Evolutionary conservation across 2,113 vertebrate genomes (phyloP).

Genomic region (Suricata suricatta): DNA sequence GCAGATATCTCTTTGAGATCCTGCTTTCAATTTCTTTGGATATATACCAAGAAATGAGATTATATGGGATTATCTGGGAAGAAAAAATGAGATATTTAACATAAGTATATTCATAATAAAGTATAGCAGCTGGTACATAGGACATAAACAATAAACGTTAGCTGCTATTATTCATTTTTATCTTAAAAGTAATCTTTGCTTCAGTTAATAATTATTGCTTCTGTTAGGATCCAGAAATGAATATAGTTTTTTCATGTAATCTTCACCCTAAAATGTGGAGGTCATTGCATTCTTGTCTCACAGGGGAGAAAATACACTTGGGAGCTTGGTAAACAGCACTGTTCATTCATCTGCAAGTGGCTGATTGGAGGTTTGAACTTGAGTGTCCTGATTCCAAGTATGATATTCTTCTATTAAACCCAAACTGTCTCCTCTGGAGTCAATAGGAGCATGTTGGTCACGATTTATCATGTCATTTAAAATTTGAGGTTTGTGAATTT

Average conservation of each 20-base stretch:
- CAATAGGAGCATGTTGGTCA: neutral
- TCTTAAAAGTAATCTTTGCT: slow-evolving; percentile 43
- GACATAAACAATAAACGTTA: slow-evolving; percentile 34
- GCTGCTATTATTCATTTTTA: slow-evolving; percentile 8
- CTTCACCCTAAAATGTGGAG: neutral
- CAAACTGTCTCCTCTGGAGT: neutral
- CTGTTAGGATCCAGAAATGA: neutral
- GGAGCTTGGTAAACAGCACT: neutral
- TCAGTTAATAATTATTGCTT: neutral
- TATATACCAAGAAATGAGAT: neutral
- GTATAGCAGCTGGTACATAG: neutral
- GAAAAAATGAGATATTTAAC: neutral
- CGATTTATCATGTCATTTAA: neutral
- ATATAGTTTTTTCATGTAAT: neutral
- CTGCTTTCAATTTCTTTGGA: neutral
- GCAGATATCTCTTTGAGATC: neutral
- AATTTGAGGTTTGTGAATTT: neutral
- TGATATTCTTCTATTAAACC: neutral
- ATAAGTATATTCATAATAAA: neutral
- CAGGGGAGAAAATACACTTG: neutral
- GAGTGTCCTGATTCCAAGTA: neutral
- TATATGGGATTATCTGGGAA: neutral
- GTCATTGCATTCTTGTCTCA: neutral
- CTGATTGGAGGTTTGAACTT: neutral
- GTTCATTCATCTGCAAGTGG: neutral